A percentile compares a stretch with the other conserved stretches of the same genome.
These are phyloP conservation scores for Sphaerophoria rueppellii DNA, from an alignment of 2,888 invertebrate genomes.

Conservation along the genomic window DNA sequence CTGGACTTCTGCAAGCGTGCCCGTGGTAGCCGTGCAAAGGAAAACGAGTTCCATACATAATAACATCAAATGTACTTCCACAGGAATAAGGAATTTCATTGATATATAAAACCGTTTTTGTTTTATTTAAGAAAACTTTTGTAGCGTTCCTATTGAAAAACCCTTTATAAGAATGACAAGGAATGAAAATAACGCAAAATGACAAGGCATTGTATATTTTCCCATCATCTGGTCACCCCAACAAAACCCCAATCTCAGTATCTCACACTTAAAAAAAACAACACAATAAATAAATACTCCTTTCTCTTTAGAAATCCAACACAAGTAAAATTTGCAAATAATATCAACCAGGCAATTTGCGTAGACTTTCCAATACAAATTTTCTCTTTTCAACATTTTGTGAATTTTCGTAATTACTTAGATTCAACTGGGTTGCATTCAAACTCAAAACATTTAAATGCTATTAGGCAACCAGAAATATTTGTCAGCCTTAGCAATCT, in stretches of 20 bases:
- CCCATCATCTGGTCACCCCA: not conserved
- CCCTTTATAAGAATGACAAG: too few species aligned
- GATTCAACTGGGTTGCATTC: not conserved
- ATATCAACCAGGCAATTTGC: constrained; percentile 22
- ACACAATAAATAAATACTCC: not conserved
- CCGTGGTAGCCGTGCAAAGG: too few species aligned
- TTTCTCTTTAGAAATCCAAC: constrained; percentile 23
- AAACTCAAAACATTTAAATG: constrained; percentile 50
- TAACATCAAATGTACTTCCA: too few species aligned
- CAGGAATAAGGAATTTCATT: too few species aligned
- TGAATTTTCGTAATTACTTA: not conserved
- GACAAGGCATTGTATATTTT: not conserved
- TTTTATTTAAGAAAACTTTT: too few species aligned
- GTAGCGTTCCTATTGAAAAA: too few species aligned
- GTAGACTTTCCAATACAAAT: not conserved
- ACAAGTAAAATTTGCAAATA: not conserved
- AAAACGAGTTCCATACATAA: too few species aligned
- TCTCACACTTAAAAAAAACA: not conserved
- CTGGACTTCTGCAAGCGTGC: too few species aligned
- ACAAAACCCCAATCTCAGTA: not conserved
- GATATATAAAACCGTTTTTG: too few species aligned
- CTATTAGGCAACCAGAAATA: constrained; percentile 24
- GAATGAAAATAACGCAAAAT: not conserved
- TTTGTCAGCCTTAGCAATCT: not conserved
- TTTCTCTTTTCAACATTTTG: constrained; percentile 36